Percentiles rank a stretch among this genome's conserved stretches.
Evolutionary conservation across 2,888 invertebrate species (phyloP).

Genomic region (Chaetogeoica ovagalla): DNA sequence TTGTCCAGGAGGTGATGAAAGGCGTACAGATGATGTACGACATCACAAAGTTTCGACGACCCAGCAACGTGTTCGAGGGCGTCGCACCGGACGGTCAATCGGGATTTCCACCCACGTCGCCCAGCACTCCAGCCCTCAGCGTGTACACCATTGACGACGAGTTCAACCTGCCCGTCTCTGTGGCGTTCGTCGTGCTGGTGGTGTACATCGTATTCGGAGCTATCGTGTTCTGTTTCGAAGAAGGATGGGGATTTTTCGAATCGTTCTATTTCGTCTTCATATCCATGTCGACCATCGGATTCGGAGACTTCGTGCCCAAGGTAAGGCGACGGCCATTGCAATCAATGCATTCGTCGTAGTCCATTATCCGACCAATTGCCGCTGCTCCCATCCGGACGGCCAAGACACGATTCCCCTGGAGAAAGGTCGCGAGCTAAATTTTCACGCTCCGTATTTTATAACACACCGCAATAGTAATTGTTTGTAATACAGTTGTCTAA

Average conservation of each 20-base stretch:
- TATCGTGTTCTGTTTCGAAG: slow-evolving; percentile 74
- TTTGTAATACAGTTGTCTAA: too few species aligned
- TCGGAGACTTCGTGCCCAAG: slow-evolving; percentile 87
- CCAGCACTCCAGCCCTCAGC: slow-evolving; percentile 74
- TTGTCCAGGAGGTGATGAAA: slow-evolving; percentile 77
- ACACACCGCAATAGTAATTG: too few species aligned
- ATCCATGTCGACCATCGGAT: slow-evolving; percentile 96
- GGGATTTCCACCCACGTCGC: slow-evolving; percentile 50
- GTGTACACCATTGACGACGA: slow-evolving; percentile 84
- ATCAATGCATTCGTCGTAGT: too few species aligned
- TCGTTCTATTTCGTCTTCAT: slow-evolving; percentile 97
- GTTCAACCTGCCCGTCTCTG: slow-evolving; percentile 89
- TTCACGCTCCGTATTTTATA: too few species aligned
- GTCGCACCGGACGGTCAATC: slow-evolving; percentile 32
- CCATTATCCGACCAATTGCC: too few species aligned
- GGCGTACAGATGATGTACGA: slow-evolving; percentile 81
- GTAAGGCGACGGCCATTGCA: slow-evolving; percentile 57
- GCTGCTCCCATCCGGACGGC: too few species aligned
- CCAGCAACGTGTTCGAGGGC: slow-evolving; percentile 57
- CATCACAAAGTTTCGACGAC: slow-evolving; percentile 62
- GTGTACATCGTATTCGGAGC: slow-evolving; percentile 87
- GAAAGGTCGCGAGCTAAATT: too few species aligned
- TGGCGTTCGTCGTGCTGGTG: slow-evolving; percentile 81
- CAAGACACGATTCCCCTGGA: too few species aligned
- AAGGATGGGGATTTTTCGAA: slow-evolving; percentile 87